These are phyloP conservation scores for Gonatopus flavifemur DNA, from an alignment of 1,140 invertebrate species.

Conservation along the genomic window DNA sequence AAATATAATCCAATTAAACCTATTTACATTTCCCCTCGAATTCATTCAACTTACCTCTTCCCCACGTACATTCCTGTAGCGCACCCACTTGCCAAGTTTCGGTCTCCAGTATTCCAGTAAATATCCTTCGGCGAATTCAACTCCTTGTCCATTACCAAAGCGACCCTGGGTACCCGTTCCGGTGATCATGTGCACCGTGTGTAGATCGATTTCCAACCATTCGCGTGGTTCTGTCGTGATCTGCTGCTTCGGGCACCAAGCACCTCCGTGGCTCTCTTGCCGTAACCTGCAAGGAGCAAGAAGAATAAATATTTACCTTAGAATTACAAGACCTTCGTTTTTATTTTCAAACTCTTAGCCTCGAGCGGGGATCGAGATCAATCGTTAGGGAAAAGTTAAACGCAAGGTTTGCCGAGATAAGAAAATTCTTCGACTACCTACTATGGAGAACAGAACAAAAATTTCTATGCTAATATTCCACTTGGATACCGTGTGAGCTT, in stretches of 20 bases:
- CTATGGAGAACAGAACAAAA: too few relatives aligned
- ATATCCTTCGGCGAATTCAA: conserved; percentile 77
- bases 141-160: conserved; percentile 82
- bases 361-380: too few relatives aligned
- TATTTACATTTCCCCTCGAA: not conserved
- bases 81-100: conserved; percentile 70
- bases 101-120: conserved; percentile 78
- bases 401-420: too few relatives aligned
- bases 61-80: conserved; percentile 67
- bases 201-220: conserved; percentile 79
- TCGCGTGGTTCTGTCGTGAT: conserved; percentile 73
- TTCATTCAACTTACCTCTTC: conserved; percentile 63
- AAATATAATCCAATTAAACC: too few relatives aligned
- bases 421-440: too few relatives aligned
- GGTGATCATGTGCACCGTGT: conserved; percentile 73
- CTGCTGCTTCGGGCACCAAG: conserved; percentile 80
- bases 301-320: conserved; percentile 25
- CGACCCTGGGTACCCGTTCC: conserved; percentile 80
- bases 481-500: too few relatives aligned
- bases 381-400: too few relatives aligned
- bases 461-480: too few relatives aligned
- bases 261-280: conserved; percentile 75
- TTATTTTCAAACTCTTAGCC: too few relatives aligned
- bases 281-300: conserved; percentile 69
- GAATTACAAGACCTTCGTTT: conserved; percentile 21